Percentiles rank a stretch among this genome's conserved stretches.
phyloP scores from a whole-genome alignment of 2,113 vertebrate genomes.

The Actinemys pallida region DNA sequence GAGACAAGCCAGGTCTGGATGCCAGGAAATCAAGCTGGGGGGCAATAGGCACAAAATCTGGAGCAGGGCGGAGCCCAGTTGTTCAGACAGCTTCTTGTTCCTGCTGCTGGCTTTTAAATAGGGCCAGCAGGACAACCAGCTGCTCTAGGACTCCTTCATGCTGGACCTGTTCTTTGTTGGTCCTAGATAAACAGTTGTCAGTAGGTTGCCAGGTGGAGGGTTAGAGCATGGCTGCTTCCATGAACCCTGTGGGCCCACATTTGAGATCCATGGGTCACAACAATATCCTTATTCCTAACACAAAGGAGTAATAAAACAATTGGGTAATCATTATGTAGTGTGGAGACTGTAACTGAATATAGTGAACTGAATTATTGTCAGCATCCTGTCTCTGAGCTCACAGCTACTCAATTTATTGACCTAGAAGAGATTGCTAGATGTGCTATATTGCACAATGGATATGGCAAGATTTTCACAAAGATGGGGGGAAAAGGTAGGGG shows the following conservation, averaged over 20 bases:
- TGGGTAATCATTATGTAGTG: background rate
- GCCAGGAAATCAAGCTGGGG: background rate
- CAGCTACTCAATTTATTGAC: background rate
- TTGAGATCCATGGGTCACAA: background rate
- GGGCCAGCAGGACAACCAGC: background rate
- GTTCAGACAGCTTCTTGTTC: background rate
- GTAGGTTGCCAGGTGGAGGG: background rate
- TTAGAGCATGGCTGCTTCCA: background rate
- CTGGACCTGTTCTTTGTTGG: background rate
- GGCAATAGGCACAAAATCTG: background rate
- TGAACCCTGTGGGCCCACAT: background rate
- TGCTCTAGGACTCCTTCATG: background rate
- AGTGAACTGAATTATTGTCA: background rate
- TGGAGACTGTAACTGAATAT: background rate
- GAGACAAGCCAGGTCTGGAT: background rate
- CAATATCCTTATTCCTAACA: background rate
- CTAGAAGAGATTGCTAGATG: fast-evolving
- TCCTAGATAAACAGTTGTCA: background rate
- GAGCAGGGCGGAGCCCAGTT: background rate
- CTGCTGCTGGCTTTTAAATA: background rate
- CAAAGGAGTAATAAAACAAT: background rate
- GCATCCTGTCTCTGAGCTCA: background rate
- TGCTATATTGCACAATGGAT: background rate
- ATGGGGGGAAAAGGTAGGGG: background rate
- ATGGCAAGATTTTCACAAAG: background rate